Evolutionary conservation across 1,140 invertebrate genomes (phyloP), one percentile per base, ranked within the genome.

Genomic region (Chymomyza costata): DNA sequence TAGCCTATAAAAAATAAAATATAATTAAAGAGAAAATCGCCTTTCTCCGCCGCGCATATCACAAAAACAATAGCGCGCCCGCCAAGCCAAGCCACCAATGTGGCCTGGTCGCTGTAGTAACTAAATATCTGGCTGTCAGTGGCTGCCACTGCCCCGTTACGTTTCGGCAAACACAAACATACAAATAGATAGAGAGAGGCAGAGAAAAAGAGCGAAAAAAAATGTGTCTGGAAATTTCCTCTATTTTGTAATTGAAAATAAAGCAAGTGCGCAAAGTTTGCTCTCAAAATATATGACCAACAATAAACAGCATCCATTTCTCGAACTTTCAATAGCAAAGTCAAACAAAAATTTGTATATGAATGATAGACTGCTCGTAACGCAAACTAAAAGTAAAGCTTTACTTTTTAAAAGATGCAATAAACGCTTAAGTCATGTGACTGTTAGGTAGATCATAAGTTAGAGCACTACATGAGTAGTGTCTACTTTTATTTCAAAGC

Each of bases 21-120:
- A 78, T 78, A 78, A 78, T 78, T 78, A 78, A 78, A 78, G 71
- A 78, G 71, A 78, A 78, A 78, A 78, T 71, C 71, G 71, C 71
- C 71, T 78, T 78, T 78, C 71, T 78, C 71, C 61, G 31, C 37
- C 66, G 58, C n/a, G n/a, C 68, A 57, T 78, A 66, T 66, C 71
- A 78, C 71, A 78, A 78, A 78, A 78, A 78, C 71, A 78, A 78
- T 78, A 78, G 71, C 66, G 63, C 63, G 53, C 51, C 66, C 71
- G 48, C 31, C 69, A 65, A 52, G 35, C n/a, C n/a, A n/a, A n/a
- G n/a, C n/a, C n/a, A n/a, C n/a, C n/a, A n/a, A n/a, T n/a, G n/a
- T n/a, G n/a, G n/a, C n/a, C n/a, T n/a, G n/a, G n/a, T n/a, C n/a
- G n/a, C n/a, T n/a, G n/a, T n/a, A n/a, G n/a, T n/a, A n/a, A n/a